These are phyloP conservation scores for Saxidomus purpurata DNA, from an alignment of 1,140 invertebrate genomes.

Conservation along the genomic window DNA sequence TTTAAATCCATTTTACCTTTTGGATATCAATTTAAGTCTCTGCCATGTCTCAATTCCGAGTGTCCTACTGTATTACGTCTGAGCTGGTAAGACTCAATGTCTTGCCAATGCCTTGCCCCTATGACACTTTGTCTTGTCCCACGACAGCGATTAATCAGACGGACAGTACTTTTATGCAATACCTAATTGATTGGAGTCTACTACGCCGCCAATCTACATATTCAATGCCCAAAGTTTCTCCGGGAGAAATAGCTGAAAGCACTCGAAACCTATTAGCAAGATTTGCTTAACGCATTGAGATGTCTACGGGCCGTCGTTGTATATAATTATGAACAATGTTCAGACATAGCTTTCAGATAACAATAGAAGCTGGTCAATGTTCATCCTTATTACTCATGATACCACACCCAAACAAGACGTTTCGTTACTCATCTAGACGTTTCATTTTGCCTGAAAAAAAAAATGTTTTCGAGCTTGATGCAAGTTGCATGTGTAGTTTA, in stretches of 20 bases:
- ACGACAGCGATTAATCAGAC: neutral
- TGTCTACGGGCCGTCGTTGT: no score
- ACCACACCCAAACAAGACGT: no score
- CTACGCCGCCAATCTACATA: conserved; percentile 3
- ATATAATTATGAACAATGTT: neutral
- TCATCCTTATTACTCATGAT: no score
- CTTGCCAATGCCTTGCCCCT: neutral
- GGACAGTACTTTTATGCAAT: conserved; percentile 9
- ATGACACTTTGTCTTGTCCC: neutral
- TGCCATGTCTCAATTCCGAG: no score
- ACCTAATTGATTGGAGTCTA: neutral
- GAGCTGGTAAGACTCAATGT: neutral
- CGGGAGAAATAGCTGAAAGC: neutral
- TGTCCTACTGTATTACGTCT: no score
- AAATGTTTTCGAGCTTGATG: no score
- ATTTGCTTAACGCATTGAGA: no score
- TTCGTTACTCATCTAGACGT: no score
- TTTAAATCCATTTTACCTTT: no score
- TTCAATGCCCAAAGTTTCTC: neutral
- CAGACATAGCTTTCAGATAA: neutral
- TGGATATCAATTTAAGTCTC: no score
- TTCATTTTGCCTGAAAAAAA: no score
- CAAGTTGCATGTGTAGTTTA: no score
- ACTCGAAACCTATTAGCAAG: neutral
- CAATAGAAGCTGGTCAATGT: neutral